Evolutionary conservation across 2,888 invertebrate genomes (phyloP).

Genomic region (Hedychridium roseum): DNA sequence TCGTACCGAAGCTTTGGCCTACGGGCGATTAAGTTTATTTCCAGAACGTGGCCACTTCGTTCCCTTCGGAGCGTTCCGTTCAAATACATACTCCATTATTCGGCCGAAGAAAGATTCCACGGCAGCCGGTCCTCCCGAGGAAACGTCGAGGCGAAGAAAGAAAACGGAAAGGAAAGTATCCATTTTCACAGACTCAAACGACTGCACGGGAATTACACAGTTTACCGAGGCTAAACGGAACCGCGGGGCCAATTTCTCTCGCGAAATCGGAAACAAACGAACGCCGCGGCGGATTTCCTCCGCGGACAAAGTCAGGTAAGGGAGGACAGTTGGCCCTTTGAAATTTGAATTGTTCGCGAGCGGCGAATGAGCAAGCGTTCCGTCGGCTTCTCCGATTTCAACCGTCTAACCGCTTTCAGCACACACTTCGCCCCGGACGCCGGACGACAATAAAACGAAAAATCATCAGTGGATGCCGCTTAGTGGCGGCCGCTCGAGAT

Average conservation of each 20-base stretch:
- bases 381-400: constrained; percentile 62
- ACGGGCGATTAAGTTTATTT: constrained; percentile 47
- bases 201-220: too few species aligned
- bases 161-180: neutral
- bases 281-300: constrained; percentile 39
- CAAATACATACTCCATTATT: too few species aligned
- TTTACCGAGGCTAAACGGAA: too few species aligned
- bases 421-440: constrained; percentile 43
- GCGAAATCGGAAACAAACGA: too few species aligned
- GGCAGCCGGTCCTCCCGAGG: constrained; percentile 22
- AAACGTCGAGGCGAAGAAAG: constrained; percentile 10
- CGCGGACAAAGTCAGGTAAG: constrained; percentile 36
- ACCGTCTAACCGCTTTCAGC: constrained; percentile 61
- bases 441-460: constrained; percentile 40
- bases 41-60: constrained; percentile 23
- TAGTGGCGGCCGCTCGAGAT: neutral
- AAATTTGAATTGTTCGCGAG: constrained; percentile 53
- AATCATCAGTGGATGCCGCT: constrained; percentile 14
- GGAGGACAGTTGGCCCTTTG: constrained; percentile 51
- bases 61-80: constrained; percentile 6
- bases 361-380: constrained; percentile 57
- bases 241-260: too few species aligned
- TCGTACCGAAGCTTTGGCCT: constrained; percentile 57
- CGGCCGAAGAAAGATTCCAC: too few species aligned
- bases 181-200: too few species aligned